These are phyloP conservation scores for Kryptolebias marmoratus DNA, from an alignment of 2,113 vertebrate species.

Conservation along the genomic window DNA sequence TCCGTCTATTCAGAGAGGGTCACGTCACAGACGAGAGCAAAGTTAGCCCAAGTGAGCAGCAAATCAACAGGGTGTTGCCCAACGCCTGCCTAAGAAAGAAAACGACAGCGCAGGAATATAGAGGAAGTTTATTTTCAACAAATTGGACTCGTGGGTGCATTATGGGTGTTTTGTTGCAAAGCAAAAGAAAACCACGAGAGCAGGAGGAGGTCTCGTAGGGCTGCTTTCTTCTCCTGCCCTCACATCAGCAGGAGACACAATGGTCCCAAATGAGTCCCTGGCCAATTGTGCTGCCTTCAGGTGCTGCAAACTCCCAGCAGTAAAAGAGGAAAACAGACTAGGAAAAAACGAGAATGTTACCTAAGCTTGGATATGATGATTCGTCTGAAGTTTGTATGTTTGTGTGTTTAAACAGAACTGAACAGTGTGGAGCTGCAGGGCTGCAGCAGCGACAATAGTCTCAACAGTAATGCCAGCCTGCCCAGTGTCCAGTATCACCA, in stretches of 20 bases:
- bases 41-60: no score
- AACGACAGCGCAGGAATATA: neutral
- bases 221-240: neutral
- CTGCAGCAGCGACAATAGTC: conserved; percentile 91
- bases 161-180: conserved; percentile 4
- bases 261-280: neutral
- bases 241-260: conserved; percentile 8
- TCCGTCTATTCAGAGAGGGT: no score
- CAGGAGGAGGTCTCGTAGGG: neutral
- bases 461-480: conserved; percentile 96
- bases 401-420: conserved; percentile 80
- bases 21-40: no score
- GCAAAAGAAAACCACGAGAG: neutral
- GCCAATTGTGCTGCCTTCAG: neutral
- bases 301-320: neutral
- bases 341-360: no score
- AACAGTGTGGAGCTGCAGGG: conserved; percentile 89
- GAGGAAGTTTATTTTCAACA: neutral
- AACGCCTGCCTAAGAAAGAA: no score
- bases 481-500: conserved; percentile 93
- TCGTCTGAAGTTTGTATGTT: neutral
- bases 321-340: neutral
- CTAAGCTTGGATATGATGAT: no score
- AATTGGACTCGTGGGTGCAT: neutral
- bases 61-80: no score